Evolutionary conservation across 1,140 invertebrate species (phyloP).

Genomic region (Xylocopa sonorina): DNA sequence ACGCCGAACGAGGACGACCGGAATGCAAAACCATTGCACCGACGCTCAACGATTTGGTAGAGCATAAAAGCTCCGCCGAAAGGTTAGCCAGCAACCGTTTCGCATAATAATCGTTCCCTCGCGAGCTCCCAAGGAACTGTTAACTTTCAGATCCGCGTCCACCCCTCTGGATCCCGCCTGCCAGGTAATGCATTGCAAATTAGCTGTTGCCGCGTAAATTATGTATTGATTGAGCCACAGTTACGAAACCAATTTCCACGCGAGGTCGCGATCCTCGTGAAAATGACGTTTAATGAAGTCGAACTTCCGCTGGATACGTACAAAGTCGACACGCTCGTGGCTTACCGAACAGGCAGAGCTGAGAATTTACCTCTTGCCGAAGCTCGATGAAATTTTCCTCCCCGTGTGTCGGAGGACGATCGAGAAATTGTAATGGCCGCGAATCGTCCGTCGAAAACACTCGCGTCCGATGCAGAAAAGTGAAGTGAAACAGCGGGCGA

Average conservation of each 20-base stretch:
- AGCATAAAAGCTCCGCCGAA: background rate
- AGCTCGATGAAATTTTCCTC: background rate
- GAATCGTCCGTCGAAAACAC: background rate
- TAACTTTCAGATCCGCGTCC: background rate
- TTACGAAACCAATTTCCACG: constrained; percentile 3
- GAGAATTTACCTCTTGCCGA: background rate
- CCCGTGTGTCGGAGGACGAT: background rate
- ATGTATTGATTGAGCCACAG: constrained; percentile 7
- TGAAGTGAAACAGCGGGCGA: background rate
- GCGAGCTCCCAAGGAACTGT: background rate
- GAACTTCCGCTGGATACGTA: background rate
- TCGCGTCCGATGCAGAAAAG: too few species aligned
- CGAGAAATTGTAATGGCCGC: background rate
- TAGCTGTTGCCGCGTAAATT: constrained; percentile 4
- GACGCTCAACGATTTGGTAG: background rate
- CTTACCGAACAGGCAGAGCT: background rate
- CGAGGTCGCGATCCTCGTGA: background rate
- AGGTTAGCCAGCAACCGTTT: constrained; percentile 1
- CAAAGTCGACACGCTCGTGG: too few species aligned
- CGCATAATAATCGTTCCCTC: background rate
- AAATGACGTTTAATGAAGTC: constrained; percentile 28
- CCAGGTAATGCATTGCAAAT: constrained; percentile 31
- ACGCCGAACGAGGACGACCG: background rate
- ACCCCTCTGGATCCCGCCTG: background rate
- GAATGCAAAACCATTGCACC: background rate